phyloP scores from a whole-genome alignment of 2,113 vertebrate species.

The Corydoras maculifer region DNA sequence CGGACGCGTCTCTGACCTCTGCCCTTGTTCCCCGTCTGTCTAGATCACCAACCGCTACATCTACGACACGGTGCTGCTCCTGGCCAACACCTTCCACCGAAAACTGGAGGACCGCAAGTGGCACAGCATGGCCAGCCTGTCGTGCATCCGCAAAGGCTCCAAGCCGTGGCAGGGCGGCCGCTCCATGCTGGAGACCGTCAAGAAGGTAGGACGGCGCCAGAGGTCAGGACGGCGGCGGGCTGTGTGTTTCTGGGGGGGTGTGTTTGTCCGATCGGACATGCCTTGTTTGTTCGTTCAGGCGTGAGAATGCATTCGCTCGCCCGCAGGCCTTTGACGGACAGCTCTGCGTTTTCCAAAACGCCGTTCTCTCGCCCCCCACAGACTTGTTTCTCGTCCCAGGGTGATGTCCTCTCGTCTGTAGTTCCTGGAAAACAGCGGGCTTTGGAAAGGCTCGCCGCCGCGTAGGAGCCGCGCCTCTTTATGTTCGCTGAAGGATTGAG shows the following conservation, averaged over 20 bases:
- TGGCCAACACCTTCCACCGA: slow-evolving; percentile 95
- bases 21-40: slow-evolving; percentile 26
- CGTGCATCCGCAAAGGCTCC: slow-evolving; percentile 94
- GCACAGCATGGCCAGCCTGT: slow-evolving; percentile 99
- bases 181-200: slow-evolving; percentile 94
- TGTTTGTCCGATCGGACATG: slow-evolving; percentile 2
- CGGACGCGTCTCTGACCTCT: too few relatives aligned
- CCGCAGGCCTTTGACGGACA: slow-evolving; percentile 21
- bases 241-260: slow-evolving; percentile 1
- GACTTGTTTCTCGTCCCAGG: slow-evolving; percentile 9
- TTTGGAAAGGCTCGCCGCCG: slow-evolving; percentile 40
- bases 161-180: slow-evolving; percentile 97
- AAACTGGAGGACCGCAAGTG: slow-evolving; percentile 97
- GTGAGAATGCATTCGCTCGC: slow-evolving; percentile 20
- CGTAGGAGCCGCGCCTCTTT: slow-evolving; percentile 42
- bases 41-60: slow-evolving; percentile 97
- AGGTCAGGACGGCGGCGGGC: background rate
- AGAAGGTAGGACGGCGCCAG: slow-evolving; percentile 74
- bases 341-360: slow-evolving; percentile 13
- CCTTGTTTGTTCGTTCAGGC: slow-evolving; percentile 10
- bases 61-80: slow-evolving; percentile 87
- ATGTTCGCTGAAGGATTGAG: slow-evolving; percentile 24
- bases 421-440: slow-evolving; percentile 43
- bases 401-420: slow-evolving; percentile 31
- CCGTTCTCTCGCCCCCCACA: background rate